Conservation (phyloP, 2,113 vertebrate species). For the Cinclus mexicanus region DNA sequence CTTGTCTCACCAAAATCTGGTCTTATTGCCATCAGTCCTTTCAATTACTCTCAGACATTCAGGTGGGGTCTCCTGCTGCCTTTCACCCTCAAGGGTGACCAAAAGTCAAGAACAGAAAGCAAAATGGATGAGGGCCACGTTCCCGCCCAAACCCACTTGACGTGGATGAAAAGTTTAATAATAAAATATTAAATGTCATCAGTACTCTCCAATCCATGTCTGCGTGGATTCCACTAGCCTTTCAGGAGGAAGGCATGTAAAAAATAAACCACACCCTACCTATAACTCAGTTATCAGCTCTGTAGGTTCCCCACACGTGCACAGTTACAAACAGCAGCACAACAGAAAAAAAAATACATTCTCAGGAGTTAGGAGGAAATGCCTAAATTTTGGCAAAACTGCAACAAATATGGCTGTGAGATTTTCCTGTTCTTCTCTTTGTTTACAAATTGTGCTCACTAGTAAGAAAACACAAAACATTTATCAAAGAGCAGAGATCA, state of each 20-base stretch:
- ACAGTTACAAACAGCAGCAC: background rate
- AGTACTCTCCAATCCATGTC: fast-evolving
- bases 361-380: background rate
- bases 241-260: background rate
- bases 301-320: background rate
- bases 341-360: background rate
- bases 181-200: background rate
- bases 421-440: background rate
- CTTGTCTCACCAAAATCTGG: background rate
- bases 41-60: background rate
- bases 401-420: background rate
- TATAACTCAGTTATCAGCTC: background rate
- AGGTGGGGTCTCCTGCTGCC: background rate
- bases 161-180: background rate
- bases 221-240: background rate
- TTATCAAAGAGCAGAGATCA: background rate
- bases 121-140: background rate
- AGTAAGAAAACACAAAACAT: background rate
- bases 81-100: background rate
- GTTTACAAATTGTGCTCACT: background rate
- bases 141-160: background rate
- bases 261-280: background rate
- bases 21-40: background rate
- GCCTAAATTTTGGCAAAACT: background rate
- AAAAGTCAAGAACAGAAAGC: background rate